Evolutionary conservation across 2,888 invertebrate genomes (phyloP).

Genomic region (Caenorhabditis panamensis): DNA sequence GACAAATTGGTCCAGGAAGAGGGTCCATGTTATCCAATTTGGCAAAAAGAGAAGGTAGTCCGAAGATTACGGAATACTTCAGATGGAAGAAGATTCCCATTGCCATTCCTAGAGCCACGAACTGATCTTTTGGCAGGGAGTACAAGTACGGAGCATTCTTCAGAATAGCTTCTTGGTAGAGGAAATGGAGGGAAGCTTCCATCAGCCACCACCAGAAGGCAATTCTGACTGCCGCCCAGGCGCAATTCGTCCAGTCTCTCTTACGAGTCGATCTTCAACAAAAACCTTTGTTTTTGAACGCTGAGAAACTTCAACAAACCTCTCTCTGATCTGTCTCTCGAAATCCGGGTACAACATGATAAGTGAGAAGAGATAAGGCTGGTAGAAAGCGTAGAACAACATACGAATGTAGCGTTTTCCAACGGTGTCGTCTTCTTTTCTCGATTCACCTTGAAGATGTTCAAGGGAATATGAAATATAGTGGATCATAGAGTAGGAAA

Average conservation of each 20-base stretch:
- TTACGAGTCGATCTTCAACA: constrained; percentile 38
- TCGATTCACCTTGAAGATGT: constrained; percentile 61
- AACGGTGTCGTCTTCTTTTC: constrained; percentile 66
- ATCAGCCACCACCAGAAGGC: constrained; percentile 81
- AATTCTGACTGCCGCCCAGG: constrained; percentile 76
- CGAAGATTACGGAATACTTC: constrained; percentile 83
- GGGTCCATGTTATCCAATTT: constrained; percentile 82
- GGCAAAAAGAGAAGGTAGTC: constrained; percentile 82
- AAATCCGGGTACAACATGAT: constrained; percentile 81
- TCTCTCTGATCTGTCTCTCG: constrained; percentile 74
- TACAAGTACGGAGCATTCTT: constrained; percentile 63
- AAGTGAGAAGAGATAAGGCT: constrained; percentile 82
- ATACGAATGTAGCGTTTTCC: constrained; percentile 75
- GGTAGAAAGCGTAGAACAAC: constrained; percentile 82
- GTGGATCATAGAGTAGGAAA: constrained; percentile 81
- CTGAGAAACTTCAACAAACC: constrained; percentile 38
- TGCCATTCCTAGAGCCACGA: constrained; percentile 80
- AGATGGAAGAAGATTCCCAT: constrained; percentile 83
- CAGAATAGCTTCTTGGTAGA: constrained; percentile 82
- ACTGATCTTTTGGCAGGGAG: constrained; percentile 77
- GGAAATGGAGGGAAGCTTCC: constrained; percentile 81
- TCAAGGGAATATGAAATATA: constrained; percentile 81
- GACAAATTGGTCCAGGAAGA: constrained; percentile 82
- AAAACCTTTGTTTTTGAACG: neutral
- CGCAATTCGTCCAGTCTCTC: constrained; percentile 68